Evolutionary conservation across 2,888 invertebrate species (phyloP).

Genomic region (Leucophenga maculata): DNA sequence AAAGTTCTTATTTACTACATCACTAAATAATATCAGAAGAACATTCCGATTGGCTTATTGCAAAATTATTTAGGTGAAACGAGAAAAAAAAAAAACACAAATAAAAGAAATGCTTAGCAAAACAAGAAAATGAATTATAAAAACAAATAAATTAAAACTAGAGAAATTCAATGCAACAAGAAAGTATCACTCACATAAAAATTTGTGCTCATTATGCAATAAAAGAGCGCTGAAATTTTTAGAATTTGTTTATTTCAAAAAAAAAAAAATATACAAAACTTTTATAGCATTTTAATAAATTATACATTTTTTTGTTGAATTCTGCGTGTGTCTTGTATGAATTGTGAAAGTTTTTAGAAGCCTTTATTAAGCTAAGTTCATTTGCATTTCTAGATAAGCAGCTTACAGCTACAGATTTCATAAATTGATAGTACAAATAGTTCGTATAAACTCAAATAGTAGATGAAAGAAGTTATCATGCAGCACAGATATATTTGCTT

Average conservation of each 20-base stretch:
- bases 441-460: too few relatives aligned
- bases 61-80: neutral
- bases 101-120: conserved; percentile 30
- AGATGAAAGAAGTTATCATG: too few relatives aligned
- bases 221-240: neutral
- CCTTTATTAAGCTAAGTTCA: too few relatives aligned
- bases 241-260: neutral
- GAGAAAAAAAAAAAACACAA: neutral
- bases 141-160: conserved; percentile 27
- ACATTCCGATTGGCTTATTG: neutral
- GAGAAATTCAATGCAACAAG: conserved; percentile 64
- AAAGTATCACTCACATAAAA: conserved; percentile 59
- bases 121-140: conserved; percentile 21
- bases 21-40: conserved; percentile 10
- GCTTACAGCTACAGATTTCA: too few relatives aligned
- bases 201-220: conserved; percentile 21
- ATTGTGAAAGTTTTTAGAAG: too few relatives aligned
- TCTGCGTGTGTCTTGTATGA: too few relatives aligned
- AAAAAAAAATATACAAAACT: too few relatives aligned
- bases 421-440: too few relatives aligned
- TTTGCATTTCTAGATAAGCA: too few relatives aligned
- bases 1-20: conserved; percentile 46
- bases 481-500: too few relatives aligned
- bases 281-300: neutral
- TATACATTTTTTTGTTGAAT: too few relatives aligned